Evolutionary conservation across 2,888 invertebrate species (phyloP).

Genomic region (Gonocerus acuteangulatus): DNA sequence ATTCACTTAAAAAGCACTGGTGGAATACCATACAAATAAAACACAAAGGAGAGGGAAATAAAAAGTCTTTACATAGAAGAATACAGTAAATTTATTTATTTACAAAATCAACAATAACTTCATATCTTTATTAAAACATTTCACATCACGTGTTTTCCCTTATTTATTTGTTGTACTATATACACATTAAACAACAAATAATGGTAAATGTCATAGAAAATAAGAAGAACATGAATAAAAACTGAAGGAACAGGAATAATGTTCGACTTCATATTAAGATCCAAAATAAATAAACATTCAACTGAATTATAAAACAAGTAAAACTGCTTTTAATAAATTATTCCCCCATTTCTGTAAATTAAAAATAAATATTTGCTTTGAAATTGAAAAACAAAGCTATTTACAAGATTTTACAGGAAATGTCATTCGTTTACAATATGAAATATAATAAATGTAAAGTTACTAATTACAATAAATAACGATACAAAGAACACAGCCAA

Average conservation of each 20-base stretch:
- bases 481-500: neutral
- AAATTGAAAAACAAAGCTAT: neutral
- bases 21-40: no score
- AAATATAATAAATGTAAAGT: neutral
- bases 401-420: neutral
- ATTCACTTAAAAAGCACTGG: no score
- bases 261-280: neutral
- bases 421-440: neutral
- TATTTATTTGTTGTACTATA: neutral
- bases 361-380: neutral
- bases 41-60: no score
- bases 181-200: neutral
- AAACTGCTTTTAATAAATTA: neutral
- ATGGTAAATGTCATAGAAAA: neutral
- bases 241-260: no score
- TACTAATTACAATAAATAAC: neutral
- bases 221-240: neutral
- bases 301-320: neutral
- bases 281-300: neutral
- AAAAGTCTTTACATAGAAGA: neutral
- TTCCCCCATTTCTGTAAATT: neutral
- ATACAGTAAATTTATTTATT: neutral
- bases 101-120: constrained; percentile 1
- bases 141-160: neutral
- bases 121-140: neutral